Conservation (phyloP, 2,888 invertebrate genomes). For the Lottia scabra region DNA sequence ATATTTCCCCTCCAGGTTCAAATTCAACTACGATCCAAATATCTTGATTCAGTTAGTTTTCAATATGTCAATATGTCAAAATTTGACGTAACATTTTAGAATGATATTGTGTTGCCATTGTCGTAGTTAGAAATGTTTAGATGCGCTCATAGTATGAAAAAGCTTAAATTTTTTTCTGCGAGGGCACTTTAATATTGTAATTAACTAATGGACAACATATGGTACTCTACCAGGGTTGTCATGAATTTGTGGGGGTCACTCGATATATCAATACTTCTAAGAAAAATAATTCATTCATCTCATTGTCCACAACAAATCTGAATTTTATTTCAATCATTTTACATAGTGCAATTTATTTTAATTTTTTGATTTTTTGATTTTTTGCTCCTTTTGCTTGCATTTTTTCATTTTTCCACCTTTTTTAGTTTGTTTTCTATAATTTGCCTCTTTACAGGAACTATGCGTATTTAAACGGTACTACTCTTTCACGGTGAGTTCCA, state of each 20-base stretch:
- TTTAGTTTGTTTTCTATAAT: constrained; percentile 26
- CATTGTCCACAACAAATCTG: not conserved
- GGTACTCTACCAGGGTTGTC: too few species aligned
- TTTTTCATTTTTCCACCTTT: constrained; percentile 12
- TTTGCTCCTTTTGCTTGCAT: not conserved
- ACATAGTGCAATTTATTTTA: not conserved
- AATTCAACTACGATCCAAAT: not conserved
- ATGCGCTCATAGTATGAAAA: too few species aligned
- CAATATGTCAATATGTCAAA: too few species aligned
- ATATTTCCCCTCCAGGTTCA: too few species aligned
- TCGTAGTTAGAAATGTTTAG: too few species aligned
- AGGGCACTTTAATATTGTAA: too few species aligned
- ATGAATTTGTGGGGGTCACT: too few species aligned
- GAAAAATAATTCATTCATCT: not conserved
- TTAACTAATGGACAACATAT: too few species aligned
- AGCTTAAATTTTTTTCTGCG: too few species aligned
- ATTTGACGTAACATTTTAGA: too few species aligned
- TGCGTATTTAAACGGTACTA: constrained; percentile 59
- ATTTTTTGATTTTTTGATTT: not conserved
- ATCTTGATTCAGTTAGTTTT: not conserved
- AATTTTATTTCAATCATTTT: not conserved
- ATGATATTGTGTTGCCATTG: too few species aligned
- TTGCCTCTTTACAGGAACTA: constrained; percentile 46
- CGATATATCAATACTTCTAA: not conserved
- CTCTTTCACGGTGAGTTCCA: constrained; percentile 59